Evolutionary conservation across 2,797 vertebrate species (phyloP), one percentile per base, ranked within the genome.

Genomic region (Gymnothorax javanicus): DNA sequence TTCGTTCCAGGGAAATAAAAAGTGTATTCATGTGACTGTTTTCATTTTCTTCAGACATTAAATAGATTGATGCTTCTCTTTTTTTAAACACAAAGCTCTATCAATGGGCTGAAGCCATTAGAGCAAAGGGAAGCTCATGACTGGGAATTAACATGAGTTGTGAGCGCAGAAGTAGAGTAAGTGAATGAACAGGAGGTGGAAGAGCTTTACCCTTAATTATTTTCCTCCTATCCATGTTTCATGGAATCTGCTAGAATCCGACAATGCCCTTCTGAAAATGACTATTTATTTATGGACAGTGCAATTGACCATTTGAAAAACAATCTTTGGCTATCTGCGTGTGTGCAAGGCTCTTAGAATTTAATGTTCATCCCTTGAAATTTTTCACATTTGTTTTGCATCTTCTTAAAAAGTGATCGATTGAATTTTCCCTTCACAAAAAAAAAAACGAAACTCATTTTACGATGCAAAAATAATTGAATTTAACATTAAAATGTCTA

Each of bases 181-280:
- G 6, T 23, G 25, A 17, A 79, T 79, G 52, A 15, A 15, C 33
- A 20, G 33, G 33, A 43, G 33, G 2, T 43, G 2, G 33, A 43
- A 43, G 33, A 43, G 33, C 33, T 43, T 43, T 20, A 27, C 52
- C 73, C 85, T 86, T 58, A 79, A 79, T 54, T 54, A 25, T 9
- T 79, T 79, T 86, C 69, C 73, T 86, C 33, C 54, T 13, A 57
- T 5, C 71, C 33, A 43, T 59, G n/a, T 59, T 85, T 60, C 27
- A 59, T 60, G 85, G 15, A 57, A 86, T 86, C 73, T 8, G 56
- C 20, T 56, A 86, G n/a, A 33, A 54, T 33, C 56, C 50, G 17
- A 57, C 69, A 79, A 27, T 50, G 33, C 33, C 33, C 33, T 43
- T 17, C 6, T 2, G 50, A 79, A 79, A 79, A 54, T 79, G 20